These are phyloP conservation scores for Polydrusus pterygomalis DNA, from an alignment of 2,888 invertebrate species.

Conservation along the genomic window DNA sequence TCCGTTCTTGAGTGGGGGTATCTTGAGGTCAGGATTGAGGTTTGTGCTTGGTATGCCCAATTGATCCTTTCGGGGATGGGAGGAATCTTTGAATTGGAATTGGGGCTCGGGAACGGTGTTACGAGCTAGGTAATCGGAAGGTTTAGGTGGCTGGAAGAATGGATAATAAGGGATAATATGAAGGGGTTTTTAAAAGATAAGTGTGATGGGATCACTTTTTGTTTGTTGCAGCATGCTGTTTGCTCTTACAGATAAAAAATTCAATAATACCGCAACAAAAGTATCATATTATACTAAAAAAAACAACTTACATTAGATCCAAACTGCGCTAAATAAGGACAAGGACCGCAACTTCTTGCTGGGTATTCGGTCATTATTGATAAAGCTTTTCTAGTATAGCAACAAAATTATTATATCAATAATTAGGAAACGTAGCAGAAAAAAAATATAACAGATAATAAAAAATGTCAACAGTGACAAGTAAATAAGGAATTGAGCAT, in stretches of 20 bases:
- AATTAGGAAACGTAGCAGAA: background rate
- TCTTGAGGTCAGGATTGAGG: slow-evolving; percentile 61
- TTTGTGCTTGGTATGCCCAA: slow-evolving; percentile 61
- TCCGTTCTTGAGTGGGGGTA: slow-evolving; percentile 55
- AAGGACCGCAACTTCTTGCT: slow-evolving; percentile 63
- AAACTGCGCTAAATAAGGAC: slow-evolving; percentile 64
- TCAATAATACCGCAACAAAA: no score
- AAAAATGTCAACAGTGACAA: slow-evolving; percentile 2
- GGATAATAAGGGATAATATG: background rate
- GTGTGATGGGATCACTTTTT: no score
- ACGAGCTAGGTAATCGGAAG: slow-evolving; percentile 54
- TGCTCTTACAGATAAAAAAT: no score
- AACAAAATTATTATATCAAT: slow-evolving; percentile 21
- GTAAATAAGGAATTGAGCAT: background rate
- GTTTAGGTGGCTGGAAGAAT: slow-evolving; percentile 33
- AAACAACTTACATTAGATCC: slow-evolving; percentile 38
- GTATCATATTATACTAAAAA: no score
- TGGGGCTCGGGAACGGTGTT: slow-evolving; percentile 64
- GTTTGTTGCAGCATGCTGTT: no score
- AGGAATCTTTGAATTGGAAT: slow-evolving; percentile 55
- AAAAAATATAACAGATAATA: background rate
- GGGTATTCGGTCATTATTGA: slow-evolving; percentile 67
- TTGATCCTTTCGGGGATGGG: slow-evolving; percentile 59
- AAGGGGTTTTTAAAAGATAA: background rate
- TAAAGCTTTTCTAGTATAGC: slow-evolving; percentile 27